Evolutionary conservation across 2,888 invertebrate genomes (phyloP), one percentile per base, ranked within the genome.

Genomic region (Tridacna gigas): DNA sequence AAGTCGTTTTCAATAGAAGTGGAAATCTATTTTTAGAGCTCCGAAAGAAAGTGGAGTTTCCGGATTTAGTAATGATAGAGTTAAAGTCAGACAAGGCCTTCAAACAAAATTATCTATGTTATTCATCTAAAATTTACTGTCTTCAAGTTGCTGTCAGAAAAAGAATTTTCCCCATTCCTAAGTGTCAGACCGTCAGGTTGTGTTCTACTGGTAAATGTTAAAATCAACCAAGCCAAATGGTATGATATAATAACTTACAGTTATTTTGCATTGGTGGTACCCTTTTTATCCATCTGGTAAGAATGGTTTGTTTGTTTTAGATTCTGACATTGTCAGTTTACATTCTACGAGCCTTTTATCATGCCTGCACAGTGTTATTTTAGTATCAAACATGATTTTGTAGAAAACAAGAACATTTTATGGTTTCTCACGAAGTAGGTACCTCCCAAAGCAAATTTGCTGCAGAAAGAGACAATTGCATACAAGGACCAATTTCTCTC

Each of bases 281-380:
- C 25, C 63, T 25, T 65, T 26, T 28, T 65, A 22, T 20, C 28
- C 15, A 65, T 26, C 25, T 65, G 12, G 25, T 4, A 28, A 15
- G 18, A 28, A 26, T 65, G 65, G 65, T 65, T 65, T 65, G 28
- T 65, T 65, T 65, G 28, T 20, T 65, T 65, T 65, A 28, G 25
- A 22, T 26, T 65, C 65, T 65, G 65, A 65, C 65, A 65, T 65
- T 65, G 65, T 65, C 65, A 65, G 65, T 26, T 65, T 26, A 65
- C 65, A 65, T 65, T 22, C 65, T 26, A 28, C 25, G 37, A 26
- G 26, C 65, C 28, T 65, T 65, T 65, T 65, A 65, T 63, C 63
- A 18, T 63, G 63, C 37, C 37, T 37, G 37, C 37, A 37, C 37
- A 37, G 37, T 37, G 37, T 37, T 37, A 37, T 37, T 37, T 37